Conservation (phyloP, 2,888 invertebrate genomes). For the Ommatoiulus sabulosus region DNA sequence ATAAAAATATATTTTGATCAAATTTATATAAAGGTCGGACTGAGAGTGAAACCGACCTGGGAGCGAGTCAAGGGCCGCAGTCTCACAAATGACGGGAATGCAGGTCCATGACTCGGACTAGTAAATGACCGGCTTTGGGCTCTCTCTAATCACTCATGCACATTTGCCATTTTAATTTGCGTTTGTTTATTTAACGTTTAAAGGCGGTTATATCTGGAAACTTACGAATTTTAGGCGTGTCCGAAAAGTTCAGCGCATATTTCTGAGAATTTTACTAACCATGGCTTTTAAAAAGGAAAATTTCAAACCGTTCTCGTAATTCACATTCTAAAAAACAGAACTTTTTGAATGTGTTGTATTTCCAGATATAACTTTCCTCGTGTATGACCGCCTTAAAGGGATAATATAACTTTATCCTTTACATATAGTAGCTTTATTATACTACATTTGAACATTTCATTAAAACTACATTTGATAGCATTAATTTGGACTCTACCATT, state of each 20-base stretch:
- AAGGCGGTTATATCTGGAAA: too few relatives aligned
- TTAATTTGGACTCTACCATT: too few relatives aligned
- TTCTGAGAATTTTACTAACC: too few relatives aligned
- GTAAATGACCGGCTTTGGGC: not conserved
- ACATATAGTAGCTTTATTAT: not conserved
- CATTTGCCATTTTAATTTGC: not conserved
- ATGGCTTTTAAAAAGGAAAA: too few relatives aligned
- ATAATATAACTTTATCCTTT: too few relatives aligned
- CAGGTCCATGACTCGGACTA: not conserved
- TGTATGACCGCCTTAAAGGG: too few relatives aligned
- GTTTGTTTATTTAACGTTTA: not conserved
- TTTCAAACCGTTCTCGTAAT: too few relatives aligned
- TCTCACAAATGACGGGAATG: not conserved
- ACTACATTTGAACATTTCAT: not conserved
- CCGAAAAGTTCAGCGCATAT: too few relatives aligned
- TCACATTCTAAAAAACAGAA: too few relatives aligned
- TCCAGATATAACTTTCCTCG: too few relatives aligned
- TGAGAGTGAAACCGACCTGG: not conserved
- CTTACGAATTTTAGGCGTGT: too few relatives aligned
- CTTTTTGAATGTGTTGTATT: too few relatives aligned
- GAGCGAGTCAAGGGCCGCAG: slow-evolving; percentile 12
- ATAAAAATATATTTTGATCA: slow-evolving; percentile 42
- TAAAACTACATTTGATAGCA: not conserved
- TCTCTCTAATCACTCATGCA: not conserved
- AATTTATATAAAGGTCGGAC: slow-evolving; percentile 30